Percentiles rank a stretch among this genome's conserved stretches.
phyloP scores from a whole-genome alignment of 2,797 vertebrate species.

The Scolopax rusticola region DNA sequence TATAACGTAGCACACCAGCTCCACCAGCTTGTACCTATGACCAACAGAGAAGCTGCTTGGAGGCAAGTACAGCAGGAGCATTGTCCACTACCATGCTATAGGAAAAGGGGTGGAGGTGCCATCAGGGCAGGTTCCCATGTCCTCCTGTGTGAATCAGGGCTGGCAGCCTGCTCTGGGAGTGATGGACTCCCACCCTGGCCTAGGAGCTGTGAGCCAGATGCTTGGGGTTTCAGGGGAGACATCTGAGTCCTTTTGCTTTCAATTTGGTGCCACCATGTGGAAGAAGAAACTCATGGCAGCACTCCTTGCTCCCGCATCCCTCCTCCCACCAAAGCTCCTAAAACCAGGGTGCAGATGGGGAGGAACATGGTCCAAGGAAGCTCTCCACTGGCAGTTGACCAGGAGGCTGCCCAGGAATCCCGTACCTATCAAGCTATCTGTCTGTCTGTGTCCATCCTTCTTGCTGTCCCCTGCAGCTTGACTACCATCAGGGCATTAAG shows the following conservation, averaged over 20 bases:
- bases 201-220: background rate
- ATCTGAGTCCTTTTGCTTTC: background rate
- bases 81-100: rapidly evolving
- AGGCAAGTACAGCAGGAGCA: background rate
- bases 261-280: conserved; percentile 66
- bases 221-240: rapidly evolving
- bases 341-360: background rate
- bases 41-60: background rate
- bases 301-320: background rate
- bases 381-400: background rate
- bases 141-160: background rate
- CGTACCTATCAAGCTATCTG: background rate
- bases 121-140: background rate
- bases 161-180: background rate
- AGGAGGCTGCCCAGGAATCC: background rate
- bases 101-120: background rate
- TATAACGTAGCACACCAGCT: conserved; percentile 91
- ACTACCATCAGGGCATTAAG: rapidly evolving
- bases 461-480: background rate
- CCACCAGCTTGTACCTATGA: conserved; percentile 92
- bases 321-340: background rate
- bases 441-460: background rate
- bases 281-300: conserved; percentile 13
- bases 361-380: background rate
- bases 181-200: background rate